Evolutionary conservation across 2,888 invertebrate genomes (phyloP).

Genomic region (Lasioglossum lativentre): DNA sequence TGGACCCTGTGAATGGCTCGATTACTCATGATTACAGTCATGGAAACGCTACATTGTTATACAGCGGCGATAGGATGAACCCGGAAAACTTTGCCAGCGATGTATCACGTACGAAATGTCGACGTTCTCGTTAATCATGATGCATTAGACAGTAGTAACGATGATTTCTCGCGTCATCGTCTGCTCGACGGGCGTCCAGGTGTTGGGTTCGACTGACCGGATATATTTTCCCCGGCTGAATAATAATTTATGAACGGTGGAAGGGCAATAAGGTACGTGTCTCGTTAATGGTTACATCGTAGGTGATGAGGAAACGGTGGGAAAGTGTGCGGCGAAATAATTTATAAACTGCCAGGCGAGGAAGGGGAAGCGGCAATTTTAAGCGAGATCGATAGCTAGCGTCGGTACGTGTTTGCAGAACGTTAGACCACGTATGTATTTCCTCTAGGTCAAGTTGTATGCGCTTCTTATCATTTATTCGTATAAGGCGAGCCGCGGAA

Average conservation of each 20-base stretch:
- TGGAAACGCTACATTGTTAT: constrained; percentile 55
- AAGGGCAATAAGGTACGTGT: not conserved
- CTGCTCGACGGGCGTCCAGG: constrained; percentile 14
- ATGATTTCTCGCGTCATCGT: constrained; percentile 36
- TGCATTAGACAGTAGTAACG: constrained; percentile 63
- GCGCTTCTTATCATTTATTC: constrained; percentile 61
- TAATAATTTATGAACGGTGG: not conserved
- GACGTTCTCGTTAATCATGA: constrained; percentile 67
- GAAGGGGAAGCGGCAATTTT: constrained; percentile 38
- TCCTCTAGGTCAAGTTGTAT: constrained; percentile 45
- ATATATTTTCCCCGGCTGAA: not conserved
- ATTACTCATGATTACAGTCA: constrained; percentile 68
- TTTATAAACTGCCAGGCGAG: constrained; percentile 43
- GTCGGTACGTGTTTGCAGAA: constrained; percentile 63
- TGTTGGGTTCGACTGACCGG: not conserved
- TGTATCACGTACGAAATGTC: constrained; percentile 66
- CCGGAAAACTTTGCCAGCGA: constrained; percentile 66
- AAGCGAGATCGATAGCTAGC: constrained; percentile 59
- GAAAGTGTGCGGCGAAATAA: constrained; percentile 36
- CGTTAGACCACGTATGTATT: constrained; percentile 63
- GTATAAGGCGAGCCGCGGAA: constrained; percentile 36
- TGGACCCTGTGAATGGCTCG: constrained; percentile 44
- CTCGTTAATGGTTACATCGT: not conserved
- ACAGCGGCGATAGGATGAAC: constrained; percentile 31
- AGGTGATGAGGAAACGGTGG: not conserved